phyloP scores from a whole-genome alignment of 2,797 vertebrate genomes.

The Octomys mimax region DNA sequence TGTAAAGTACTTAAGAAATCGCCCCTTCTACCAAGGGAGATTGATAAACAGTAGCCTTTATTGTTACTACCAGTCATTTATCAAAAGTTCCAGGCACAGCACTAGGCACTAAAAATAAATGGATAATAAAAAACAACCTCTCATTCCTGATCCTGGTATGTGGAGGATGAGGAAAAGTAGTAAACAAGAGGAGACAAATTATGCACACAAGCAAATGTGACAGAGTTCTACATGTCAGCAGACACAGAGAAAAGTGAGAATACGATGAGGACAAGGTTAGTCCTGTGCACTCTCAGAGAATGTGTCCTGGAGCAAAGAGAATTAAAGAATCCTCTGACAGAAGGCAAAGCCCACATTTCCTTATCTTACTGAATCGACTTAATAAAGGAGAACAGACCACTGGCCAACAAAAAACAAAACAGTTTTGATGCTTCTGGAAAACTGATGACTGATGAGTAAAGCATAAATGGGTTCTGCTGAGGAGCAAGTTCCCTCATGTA shows the following conservation, averaged over 20 bases:
- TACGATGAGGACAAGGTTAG: not conserved
- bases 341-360: not conserved
- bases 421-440: conserved; percentile 19
- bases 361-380: not conserved
- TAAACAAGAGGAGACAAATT: not conserved
- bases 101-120: not conserved
- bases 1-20: not conserved
- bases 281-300: not conserved
- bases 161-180: not conserved
- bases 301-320: not conserved
- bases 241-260: not conserved
- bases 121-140: not conserved
- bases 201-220: not conserved
- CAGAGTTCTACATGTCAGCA: not conserved
- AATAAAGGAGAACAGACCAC: not conserved
- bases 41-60: not conserved
- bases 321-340: not conserved
- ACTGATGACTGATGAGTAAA: not conserved
- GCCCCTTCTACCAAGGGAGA: not conserved
- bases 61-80: not conserved
- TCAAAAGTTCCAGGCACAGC: not conserved
- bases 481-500: not conserved
- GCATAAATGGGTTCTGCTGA: not conserved
- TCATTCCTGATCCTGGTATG: not conserved
- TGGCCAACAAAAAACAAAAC: not conserved